Evolutionary conservation across 2,888 invertebrate species (phyloP).

Genomic region (Scaptomyza flava): DNA sequence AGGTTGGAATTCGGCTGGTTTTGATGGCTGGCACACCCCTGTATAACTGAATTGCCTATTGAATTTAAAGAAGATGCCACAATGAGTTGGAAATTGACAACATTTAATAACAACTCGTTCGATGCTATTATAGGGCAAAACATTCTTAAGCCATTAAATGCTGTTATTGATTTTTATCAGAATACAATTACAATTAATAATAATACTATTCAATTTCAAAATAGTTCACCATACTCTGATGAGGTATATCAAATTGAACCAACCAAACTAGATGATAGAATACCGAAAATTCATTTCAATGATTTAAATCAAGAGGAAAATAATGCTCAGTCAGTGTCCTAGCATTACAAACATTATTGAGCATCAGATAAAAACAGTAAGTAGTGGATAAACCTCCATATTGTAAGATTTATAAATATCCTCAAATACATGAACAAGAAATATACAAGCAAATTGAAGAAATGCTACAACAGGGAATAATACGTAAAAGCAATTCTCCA

Average conservation of each 20-base stretch:
- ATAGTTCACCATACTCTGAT: slow-evolving; percentile 22
- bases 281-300: slow-evolving; percentile 25
- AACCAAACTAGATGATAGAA: slow-evolving; percentile 23
- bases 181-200: slow-evolving; percentile 21
- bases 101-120: slow-evolving; percentile 34
- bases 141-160: slow-evolving; percentile 37
- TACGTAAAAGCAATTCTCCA: slow-evolving; percentile 59
- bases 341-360: slow-evolving; percentile 9
- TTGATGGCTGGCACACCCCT: too few relatives aligned
- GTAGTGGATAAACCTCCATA: slow-evolving; percentile 18
- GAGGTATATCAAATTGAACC: slow-evolving; percentile 18
- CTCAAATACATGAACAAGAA: slow-evolving; percentile 21
- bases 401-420: slow-evolving; percentile 23
- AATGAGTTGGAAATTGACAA: slow-evolving; percentile 47
- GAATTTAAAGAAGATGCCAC: slow-evolving; percentile 44
- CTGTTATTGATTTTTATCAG: slow-evolving; percentile 39
- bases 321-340: slow-evolving; percentile 18
- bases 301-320: slow-evolving; percentile 21
- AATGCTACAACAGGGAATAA: slow-evolving; percentile 55
- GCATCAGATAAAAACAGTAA: slow-evolving; percentile 17
- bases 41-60: slow-evolving; percentile 35
- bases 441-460: slow-evolving; percentile 35
- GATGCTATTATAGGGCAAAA: slow-evolving; percentile 35
- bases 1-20: too few relatives aligned
- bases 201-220: slow-evolving; percentile 18